Conservation (phyloP, 2,113 vertebrate genomes). For the Tiliqua scincoides region DNA sequence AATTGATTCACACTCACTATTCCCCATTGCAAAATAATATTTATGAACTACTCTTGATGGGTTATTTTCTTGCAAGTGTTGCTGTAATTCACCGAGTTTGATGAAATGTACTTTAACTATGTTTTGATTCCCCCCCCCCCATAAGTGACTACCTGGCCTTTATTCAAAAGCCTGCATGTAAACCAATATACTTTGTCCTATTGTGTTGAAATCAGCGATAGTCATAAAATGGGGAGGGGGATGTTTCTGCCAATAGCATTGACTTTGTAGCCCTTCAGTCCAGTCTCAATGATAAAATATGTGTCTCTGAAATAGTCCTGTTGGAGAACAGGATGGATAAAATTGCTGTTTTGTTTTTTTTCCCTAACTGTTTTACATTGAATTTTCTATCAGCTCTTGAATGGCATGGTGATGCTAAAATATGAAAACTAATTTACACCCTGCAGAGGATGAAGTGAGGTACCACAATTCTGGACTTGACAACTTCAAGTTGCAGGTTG, state of each 20-base stretch:
- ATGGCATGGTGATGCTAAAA: not conserved
- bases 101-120: constrained; percentile 29
- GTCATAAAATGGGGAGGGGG: not conserved
- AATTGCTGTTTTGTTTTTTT: constrained; percentile 26
- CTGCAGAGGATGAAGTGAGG: not conserved
- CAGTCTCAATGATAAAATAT: not conserved
- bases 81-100: constrained; percentile 18
- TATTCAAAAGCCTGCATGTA: not conserved
- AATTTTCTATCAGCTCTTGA: not conserved
- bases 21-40: constrained; percentile 40
- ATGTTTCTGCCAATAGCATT: not conserved
- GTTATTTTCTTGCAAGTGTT: constrained; percentile 23
- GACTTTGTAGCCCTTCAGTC: not conserved
- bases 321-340: not conserved
- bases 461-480: not conserved
- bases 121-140: constrained; percentile 21
- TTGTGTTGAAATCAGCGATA: not conserved
- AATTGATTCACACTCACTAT: constrained; percentile 28
- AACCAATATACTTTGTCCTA: not conserved
- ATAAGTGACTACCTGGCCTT: constrained; percentile 14
- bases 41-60: constrained; percentile 16
- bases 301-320: not conserved
- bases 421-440: not conserved
- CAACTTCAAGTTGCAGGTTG: not conserved
- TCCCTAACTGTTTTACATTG: not conserved